Base-by-base conservation (phyloP, 2,888 invertebrate species). In the Acanthosepion esculentum region DNA sequence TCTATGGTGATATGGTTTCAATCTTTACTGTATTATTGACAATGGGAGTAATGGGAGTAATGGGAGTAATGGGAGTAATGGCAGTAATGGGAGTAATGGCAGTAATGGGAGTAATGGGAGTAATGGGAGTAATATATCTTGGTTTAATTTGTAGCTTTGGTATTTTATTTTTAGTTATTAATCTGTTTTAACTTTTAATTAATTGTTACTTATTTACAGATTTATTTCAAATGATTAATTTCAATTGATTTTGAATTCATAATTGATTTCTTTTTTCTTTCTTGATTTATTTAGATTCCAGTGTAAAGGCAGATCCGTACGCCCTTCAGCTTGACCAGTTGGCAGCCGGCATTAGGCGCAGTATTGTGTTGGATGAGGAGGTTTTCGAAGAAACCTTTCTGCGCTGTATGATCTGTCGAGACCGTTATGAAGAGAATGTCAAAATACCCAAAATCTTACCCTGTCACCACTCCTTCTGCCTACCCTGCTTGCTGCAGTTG, bases 391-490 rank as follows among this genome's bases (percentile, higher is more conserved):
- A 96, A 33, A 95, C 96, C 23, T 97, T 97, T 95, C 96, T 97
- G 23, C 95, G 96, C 41, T 97, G 97, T 94, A 94, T 95, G 33
- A 95, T 97, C 18, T 97, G 97, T 95, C 95, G 95, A 53, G 96
- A 96, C 48, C 95, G 96, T 48, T 97, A 95, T 95, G 95, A 96
- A 94, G 95, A 95, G 91, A 94, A 91, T 2, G 94, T 95, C 0
- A 95, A 95, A 91, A 95, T 96, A 50, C 96, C 97, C 7, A 96
- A 96, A 59, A 95, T 97, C 53, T 95, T 97, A 3, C 96, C 96
- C 12, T 97, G 97, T 94, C 97, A 97, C 94, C 97, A 97, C 94
- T 95, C 96, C 33, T 96, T 96, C 95, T 97, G 97, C 94, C 91
- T 96, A 29, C 59, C 94, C 20, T 96, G 97, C 95, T 95, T 96